Conservation (phyloP, 2,888 invertebrate species). For the Lumbricus terrestris region DNA sequence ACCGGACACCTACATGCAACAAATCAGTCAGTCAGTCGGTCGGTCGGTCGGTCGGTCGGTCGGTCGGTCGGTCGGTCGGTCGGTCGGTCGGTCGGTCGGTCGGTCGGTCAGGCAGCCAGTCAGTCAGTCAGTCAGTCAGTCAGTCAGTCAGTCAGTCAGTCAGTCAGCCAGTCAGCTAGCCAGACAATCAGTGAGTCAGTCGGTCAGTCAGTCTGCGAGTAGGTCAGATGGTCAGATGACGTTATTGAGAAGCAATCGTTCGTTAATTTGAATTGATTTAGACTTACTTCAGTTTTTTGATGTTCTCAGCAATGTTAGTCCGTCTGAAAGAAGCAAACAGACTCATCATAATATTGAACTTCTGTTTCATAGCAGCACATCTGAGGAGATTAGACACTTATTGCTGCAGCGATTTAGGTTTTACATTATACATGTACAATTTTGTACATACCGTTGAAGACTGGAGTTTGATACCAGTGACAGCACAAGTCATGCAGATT, state of each 20-base stretch:
- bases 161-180: not conserved
- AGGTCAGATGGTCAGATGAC: too few species aligned
- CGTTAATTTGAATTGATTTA: not conserved
- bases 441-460: too few species aligned
- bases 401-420: too few species aligned
- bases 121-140: not conserved
- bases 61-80: not conserved
- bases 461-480: too few species aligned
- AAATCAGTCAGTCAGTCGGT: not conserved
- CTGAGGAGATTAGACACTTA: not conserved
- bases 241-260: too few species aligned
- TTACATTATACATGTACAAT: too few species aligned
- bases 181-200: not conserved
- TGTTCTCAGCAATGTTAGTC: constrained; percentile 61
- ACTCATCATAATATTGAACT: too few species aligned
- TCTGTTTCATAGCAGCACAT: not conserved
- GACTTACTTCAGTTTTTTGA: constrained; percentile 67
- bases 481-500: too few species aligned
- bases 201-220: too few species aligned
- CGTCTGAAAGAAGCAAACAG: constrained; percentile 27
- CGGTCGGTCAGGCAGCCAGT: not conserved
- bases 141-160: not conserved
- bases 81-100: not conserved
- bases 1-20: constrained; percentile 48
- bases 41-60: not conserved